These are phyloP conservation scores for Sander lucioperca DNA, from an alignment of 2,113 vertebrate genomes.

Conservation along the genomic window DNA sequence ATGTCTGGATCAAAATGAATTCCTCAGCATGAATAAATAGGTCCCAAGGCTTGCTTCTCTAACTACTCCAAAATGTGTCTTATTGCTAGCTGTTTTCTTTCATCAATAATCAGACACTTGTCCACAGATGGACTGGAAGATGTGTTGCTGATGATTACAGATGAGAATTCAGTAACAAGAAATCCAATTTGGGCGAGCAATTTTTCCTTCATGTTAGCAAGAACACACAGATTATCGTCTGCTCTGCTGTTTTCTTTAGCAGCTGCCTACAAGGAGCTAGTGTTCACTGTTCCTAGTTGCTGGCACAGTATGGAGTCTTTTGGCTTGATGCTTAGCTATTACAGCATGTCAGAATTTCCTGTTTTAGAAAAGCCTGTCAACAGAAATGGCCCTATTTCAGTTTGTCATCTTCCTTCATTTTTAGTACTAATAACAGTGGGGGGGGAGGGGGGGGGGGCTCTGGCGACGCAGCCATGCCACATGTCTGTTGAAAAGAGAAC, in stretches of 20 bases:
- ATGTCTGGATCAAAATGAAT: conserved; percentile 62
- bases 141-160: conserved; percentile 56
- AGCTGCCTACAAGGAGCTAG: conserved; percentile 52
- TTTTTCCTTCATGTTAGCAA: conserved; percentile 45
- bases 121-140: conserved; percentile 69
- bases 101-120: conserved; percentile 72
- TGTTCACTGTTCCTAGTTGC: conserved; percentile 46
- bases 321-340: conserved; percentile 64
- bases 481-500: conserved; percentile 60
- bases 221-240: conserved; percentile 50
- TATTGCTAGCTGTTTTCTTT: conserved; percentile 70
- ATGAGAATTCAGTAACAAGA: conserved; percentile 65
- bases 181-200: conserved; percentile 70
- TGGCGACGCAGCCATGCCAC: conserved; percentile 49
- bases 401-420: conserved; percentile 63
- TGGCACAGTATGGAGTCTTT: conserved; percentile 57
- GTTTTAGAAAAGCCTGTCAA: conserved; percentile 64
- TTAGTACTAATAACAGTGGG: conserved; percentile 57
- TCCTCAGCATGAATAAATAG: conserved; percentile 62
- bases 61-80: conserved; percentile 48
- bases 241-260: conserved; percentile 60
- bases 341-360: conserved; percentile 72
- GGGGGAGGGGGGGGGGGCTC: conserved; percentile 31
- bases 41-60: conserved; percentile 54
- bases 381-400: conserved; percentile 66